Conservation (phyloP, 2,113 vertebrate species). For the Istiophorus platypterus region DNA sequence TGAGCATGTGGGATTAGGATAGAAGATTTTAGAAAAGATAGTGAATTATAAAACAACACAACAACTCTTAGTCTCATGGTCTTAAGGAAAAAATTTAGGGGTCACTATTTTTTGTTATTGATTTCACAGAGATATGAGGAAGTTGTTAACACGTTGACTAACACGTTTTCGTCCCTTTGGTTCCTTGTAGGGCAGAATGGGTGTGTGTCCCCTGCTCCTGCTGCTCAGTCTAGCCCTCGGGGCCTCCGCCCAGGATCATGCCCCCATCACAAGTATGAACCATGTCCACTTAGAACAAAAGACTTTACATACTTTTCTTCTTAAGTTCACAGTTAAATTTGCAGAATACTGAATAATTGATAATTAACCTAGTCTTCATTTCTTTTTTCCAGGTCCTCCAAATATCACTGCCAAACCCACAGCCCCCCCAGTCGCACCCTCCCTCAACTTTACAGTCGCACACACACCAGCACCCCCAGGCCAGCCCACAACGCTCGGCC, state of each 20-base stretch:
- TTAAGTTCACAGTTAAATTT: not conserved
- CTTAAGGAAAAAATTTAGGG: not conserved
- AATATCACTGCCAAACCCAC: conserved; percentile 60
- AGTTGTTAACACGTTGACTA: conserved; percentile 20
- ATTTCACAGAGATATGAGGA: conserved; percentile 9
- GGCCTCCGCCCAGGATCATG: conserved; percentile 78
- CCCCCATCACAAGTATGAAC: conserved; percentile 83
- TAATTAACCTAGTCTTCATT: not conserved
- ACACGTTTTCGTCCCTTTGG: conserved; percentile 4
- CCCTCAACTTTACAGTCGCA: conserved; percentile 45
- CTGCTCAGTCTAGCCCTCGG: conserved; percentile 86
- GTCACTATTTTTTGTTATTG: conserved; percentile 7
- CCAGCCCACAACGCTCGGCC: conserved; percentile 30
- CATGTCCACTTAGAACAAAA: not conserved
- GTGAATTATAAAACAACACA: conserved; percentile 28
- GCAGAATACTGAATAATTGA: too few relatives aligned
- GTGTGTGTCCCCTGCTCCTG: conserved; percentile 91
- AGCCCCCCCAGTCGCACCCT: conserved; percentile 28
- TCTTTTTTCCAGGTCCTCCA: conserved; percentile 54
- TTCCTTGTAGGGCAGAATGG: conserved; percentile 92
- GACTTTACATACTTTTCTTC: not conserved
- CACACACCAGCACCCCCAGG: conserved; percentile 7
- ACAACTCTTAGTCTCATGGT: conserved; percentile 27
- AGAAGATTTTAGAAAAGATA: not conserved
- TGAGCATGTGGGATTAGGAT: conserved; percentile 41